Evolutionary conservation across 1,140 invertebrate genomes (phyloP).

Genomic region (Drosophila pachea): DNA sequence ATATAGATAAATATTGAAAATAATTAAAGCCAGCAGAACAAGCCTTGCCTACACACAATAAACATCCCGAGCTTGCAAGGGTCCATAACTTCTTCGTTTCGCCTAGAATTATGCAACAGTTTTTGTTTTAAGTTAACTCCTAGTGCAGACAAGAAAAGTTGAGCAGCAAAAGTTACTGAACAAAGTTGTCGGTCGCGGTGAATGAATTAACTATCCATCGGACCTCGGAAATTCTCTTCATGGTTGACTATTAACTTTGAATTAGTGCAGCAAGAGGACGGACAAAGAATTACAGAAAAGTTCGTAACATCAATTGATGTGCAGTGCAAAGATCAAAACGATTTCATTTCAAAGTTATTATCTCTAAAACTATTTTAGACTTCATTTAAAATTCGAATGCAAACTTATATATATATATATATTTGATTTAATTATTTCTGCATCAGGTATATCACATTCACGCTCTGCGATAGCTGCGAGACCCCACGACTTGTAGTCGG

Average conservation of each 20-base stretch:
- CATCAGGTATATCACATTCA: slow-evolving; percentile 90
- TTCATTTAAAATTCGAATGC: too few relatives aligned
- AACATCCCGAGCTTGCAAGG: background rate
- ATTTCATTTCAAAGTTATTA: too few relatives aligned
- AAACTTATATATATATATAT: background rate
- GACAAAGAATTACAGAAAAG: background rate
- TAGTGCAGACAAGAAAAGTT: slow-evolving; percentile 3
- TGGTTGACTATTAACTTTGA: background rate
- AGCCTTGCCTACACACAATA: background rate
- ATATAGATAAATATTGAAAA: background rate
- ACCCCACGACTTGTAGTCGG: slow-evolving; percentile 85
- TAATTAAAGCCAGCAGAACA: too few relatives aligned
- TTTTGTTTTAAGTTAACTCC: background rate
- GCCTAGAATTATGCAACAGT: slow-evolving; percentile 4
- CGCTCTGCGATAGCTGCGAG: slow-evolving; percentile 85
- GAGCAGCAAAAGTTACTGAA: background rate
- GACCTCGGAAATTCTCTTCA: background rate
- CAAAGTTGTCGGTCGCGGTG: background rate
- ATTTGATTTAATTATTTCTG: background rate
- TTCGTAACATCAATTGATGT: too few relatives aligned
- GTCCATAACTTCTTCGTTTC: background rate
- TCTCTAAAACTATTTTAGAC: background rate
- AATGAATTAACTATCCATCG: slow-evolving; percentile 3
- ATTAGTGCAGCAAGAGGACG: background rate
- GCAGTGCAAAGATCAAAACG: too few relatives aligned